A percentile compares a stretch with the other conserved stretches of the same genome.
phyloP scores from a whole-genome alignment of 2,113 vertebrate species.

The Danionella cerebrum region DNA sequence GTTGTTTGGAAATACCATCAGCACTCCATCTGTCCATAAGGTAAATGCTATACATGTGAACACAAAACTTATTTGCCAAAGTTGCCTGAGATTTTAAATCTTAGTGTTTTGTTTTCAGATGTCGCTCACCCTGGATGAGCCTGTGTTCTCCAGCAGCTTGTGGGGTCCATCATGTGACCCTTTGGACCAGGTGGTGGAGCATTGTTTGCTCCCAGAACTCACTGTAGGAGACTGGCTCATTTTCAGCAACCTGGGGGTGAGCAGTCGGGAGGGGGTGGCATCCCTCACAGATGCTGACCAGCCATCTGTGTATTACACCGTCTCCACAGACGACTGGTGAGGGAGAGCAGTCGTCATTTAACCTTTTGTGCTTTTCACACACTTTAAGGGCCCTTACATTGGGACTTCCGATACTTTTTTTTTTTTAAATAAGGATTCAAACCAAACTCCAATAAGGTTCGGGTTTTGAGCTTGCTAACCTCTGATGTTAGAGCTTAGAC shows the following conservation, averaged over 20 bases:
- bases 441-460: no score
- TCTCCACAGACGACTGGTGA: constrained; percentile 90
- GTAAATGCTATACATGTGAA: constrained; percentile 49
- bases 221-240: constrained; percentile 92
- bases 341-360: neutral
- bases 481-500: no score
- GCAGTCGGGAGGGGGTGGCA: constrained; percentile 71
- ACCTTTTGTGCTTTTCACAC: neutral
- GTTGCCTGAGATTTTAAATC: neutral
- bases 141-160: constrained; percentile 86
- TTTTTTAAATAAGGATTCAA: no score
- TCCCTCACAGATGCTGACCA: constrained; percentile 69
- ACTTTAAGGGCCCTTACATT: no score
- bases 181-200: constrained; percentile 90
- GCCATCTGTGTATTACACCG: constrained; percentile 84
- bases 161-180: constrained; percentile 91
- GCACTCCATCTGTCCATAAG: constrained; percentile 80
- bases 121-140: constrained; percentile 61
- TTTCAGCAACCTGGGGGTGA: constrained; percentile 89
- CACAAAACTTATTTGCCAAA: neutral
- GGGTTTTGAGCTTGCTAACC: no score
- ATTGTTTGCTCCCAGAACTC: constrained; percentile 86
- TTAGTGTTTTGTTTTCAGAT: constrained; percentile 40
- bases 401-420: no score
- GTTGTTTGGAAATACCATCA: constrained; percentile 68